Base-by-base conservation (phyloP, 2,113 vertebrate genomes). In the Lepisosteus osseus region DNA sequence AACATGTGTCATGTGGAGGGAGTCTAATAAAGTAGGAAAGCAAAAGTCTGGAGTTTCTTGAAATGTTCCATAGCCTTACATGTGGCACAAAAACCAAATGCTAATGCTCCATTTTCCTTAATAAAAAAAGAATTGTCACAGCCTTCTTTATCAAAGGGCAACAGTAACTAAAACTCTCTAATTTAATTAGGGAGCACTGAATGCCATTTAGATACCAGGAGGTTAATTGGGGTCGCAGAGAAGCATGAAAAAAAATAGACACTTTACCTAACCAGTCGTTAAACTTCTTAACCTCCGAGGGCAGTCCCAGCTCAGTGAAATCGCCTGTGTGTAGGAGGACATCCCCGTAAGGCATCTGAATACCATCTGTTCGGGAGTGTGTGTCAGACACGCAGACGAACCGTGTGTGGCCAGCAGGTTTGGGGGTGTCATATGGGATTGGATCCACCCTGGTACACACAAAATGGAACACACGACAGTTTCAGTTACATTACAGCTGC, bases 191-290 rank as follows among this genome's bases (percentile, higher is more conserved):
- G 84, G 87, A 78, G 71, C 84, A 79, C 86, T 87, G 89, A 92
- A 80, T 88, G 88, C 89, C 87, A 90, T 82, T 86, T 61, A 78
- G 86, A 88, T 81, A 82, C 83, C 79, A 87, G 84, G 67, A 85
- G 93, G 91, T 93, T 93, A 94, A 94, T 92, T 89, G 87, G 88
- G 89, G 89, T 85, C 86, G 87, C 80, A 82, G 82, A 84, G 88
- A 90, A 65, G 83, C 85, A 88, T 7, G n/a, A 56, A 61, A 29
- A 71, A 77, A 88, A 72, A 75, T 59, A 43, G 73, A 69, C 92
- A 91, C 89, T 91, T 95, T 97, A 98, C 97, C 97, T 95, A 99
- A 94, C 97, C 97, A 98, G 93, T 99, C 97, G 94, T 99, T 99
- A 94, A 99, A 99, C 95, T 99, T 99, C 95, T 98, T 98, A 86